Percentiles rank a stretch among this genome's conserved stretches.
phyloP scores from a whole-genome alignment of 92 coral and sea anemone genomes.

The Plumapathes pennacea region DNA sequence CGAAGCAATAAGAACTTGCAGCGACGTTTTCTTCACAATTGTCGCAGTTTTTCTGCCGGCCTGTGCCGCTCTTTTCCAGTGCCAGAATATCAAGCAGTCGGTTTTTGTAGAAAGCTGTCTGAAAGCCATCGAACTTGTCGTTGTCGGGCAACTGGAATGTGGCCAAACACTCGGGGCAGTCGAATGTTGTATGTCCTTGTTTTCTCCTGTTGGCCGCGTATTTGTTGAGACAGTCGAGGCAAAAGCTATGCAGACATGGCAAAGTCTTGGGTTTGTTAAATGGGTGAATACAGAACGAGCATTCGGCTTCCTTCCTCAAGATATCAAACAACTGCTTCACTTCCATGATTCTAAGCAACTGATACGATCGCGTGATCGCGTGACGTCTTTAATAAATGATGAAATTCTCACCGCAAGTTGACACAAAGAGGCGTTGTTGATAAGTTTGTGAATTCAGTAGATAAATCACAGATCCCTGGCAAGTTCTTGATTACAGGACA shows the following conservation, averaged over 20 bases:
- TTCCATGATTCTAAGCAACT: too few relatives aligned
- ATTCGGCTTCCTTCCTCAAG: slow-evolving; percentile 3
- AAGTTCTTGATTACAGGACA: too few relatives aligned
- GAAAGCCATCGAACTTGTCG: not conserved
- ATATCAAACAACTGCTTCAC: not conserved
- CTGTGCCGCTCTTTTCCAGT: not conserved
- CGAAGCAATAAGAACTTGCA: slow-evolving; percentile 6
- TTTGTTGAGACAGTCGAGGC: slow-evolving; percentile 7
- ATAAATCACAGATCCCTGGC: too few relatives aligned
- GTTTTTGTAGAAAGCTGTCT: not conserved
- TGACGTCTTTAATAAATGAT: too few relatives aligned
- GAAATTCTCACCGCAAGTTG: too few relatives aligned
- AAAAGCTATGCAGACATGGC: slow-evolving; percentile 1
- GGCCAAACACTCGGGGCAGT: slow-evolving; percentile 1
- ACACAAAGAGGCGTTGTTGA: too few relatives aligned
- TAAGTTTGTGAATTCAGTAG: too few relatives aligned
- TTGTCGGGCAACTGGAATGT: not conserved
- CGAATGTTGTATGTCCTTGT: not conserved
- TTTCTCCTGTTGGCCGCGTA: not conserved
- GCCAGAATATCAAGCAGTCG: slow-evolving; percentile 4
- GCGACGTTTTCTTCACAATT: slow-evolving; percentile 1
- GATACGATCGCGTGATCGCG: too few relatives aligned
- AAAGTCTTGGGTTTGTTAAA: not conserved
- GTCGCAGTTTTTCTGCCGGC: not conserved
- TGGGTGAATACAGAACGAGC: not conserved